Conservation (phyloP, 1,140 invertebrate species). For the Aleiodes sp. region DNA sequence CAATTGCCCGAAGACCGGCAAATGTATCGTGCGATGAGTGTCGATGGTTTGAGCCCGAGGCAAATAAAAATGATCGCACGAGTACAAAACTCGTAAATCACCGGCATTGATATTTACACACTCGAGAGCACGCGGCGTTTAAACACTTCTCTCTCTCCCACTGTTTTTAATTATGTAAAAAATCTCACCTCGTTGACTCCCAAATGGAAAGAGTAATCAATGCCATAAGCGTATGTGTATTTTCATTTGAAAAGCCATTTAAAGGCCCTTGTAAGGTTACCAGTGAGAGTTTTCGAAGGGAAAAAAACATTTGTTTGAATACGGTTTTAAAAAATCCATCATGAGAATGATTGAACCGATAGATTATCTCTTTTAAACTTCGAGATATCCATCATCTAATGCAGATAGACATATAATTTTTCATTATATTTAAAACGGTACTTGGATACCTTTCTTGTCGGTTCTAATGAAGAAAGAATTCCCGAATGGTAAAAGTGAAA, state of each 20-base stretch:
- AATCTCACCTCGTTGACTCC: neutral
- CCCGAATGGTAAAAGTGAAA: neutral
- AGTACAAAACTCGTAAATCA: neutral
- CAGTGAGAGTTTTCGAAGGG: neutral
- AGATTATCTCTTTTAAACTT: neutral
- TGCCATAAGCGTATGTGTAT: neutral
- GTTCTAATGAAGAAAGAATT: neutral
- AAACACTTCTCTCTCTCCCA: neutral
- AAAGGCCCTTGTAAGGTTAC: neutral
- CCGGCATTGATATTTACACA: neutral
- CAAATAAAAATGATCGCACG: neutral
- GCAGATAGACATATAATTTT: neutral
- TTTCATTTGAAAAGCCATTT: neutral
- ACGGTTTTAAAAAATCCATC: neutral
- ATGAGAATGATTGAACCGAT: neutral
- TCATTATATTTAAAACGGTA: neutral
- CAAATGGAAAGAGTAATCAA: neutral
- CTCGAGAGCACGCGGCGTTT: neutral
- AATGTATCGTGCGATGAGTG: neutral
- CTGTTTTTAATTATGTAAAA: conserved; percentile 8
- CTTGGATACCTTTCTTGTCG: neutral
- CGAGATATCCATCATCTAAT: neutral
- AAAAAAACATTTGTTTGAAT: neutral
- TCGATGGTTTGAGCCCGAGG: neutral
- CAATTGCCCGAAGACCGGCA: neutral